Evolutionary conservation across 2,888 invertebrate genomes (phyloP).

Genomic region (Tinea trinotella): DNA sequence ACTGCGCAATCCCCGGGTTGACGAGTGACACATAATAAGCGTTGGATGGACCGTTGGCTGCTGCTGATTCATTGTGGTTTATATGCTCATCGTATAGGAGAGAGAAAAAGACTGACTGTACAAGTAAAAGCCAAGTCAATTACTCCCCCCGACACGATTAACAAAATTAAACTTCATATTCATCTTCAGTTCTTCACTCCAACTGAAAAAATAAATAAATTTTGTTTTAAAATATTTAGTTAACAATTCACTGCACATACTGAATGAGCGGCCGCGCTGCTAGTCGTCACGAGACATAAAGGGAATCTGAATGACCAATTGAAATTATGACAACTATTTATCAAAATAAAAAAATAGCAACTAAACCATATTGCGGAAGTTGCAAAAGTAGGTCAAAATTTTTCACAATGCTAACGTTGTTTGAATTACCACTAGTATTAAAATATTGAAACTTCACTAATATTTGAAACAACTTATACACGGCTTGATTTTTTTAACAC

Average conservation of each 20-base stretch:
- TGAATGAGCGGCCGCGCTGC: slow-evolving; percentile 32
- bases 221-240: slow-evolving; percentile 25
- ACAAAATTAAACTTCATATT: slow-evolving; percentile 30
- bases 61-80: slow-evolving; percentile 31
- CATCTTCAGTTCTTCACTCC: slow-evolving; percentile 28
- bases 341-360: slow-evolving; percentile 40
- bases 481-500: slow-evolving; percentile 8
- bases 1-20: slow-evolving; percentile 68
- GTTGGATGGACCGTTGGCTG: background rate
- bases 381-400: slow-evolving; percentile 42
- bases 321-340: background rate
- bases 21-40: slow-evolving; percentile 52
- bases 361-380: slow-evolving; percentile 57
- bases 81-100: slow-evolving; percentile 78
- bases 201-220: slow-evolving; percentile 37
- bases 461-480: slow-evolving; percentile 2
- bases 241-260: slow-evolving; percentile 29
- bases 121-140: slow-evolving; percentile 73
- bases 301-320: slow-evolving; percentile 28
- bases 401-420: background rate
- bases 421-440: background rate
- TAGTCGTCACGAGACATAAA: slow-evolving; percentile 26
- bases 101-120: slow-evolving; percentile 85
- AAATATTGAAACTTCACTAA: slow-evolving; percentile 7
- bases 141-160: slow-evolving; percentile 76